Base-by-base conservation (phyloP, 2,797 vertebrate genomes). In the Malacoraja senta region DNA sequence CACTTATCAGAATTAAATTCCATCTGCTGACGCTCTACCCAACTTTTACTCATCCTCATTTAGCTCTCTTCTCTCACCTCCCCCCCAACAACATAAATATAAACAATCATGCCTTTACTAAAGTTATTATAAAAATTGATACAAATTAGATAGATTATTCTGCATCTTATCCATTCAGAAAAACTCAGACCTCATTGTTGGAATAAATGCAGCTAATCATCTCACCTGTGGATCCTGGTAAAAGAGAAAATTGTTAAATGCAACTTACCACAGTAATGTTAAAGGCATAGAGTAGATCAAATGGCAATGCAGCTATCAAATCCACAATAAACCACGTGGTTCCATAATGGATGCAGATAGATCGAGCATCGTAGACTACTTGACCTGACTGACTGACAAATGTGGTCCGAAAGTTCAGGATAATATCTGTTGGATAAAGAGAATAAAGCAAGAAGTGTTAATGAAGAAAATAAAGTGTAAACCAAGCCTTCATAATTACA, bases 291-390 rank as follows among this genome's bases (percentile, higher is more conserved):
- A 99, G 98, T 81, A 99, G 97, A 95, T 99, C 98, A 68, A 99
- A 99, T 91, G 98, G 98, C 95, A 99, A 95, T 6, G 98, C 98
- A 0, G 98, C 98, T 0, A 99, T 97, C 93, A 99, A 97, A 94
- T 99, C 98, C 93, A 99, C 96, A 0, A 98, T 97, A 96, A 99
- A 99, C 98, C 98, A 99, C 72, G 98, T 99, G 94, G 98, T 97
- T 95, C 97, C 96, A 32, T 99, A 99, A 94, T 99, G 98, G 94
- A 99, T 96, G 95, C 97, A 98, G 95, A 99, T 99, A 94, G 98
- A 98, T 84, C 97, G 97, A 19, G 97, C 95, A 19, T 98, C 97
- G 0, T 99, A 99, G 93, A 98, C 96, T 93, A 99, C 98, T 95
- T 99, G 98, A 93, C 98, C 98, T 0, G 98, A 98, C 93, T 98